phyloP scores from a whole-genome alignment of 92 coral and sea anemone species.

The Scolanthus callimorphus region DNA sequence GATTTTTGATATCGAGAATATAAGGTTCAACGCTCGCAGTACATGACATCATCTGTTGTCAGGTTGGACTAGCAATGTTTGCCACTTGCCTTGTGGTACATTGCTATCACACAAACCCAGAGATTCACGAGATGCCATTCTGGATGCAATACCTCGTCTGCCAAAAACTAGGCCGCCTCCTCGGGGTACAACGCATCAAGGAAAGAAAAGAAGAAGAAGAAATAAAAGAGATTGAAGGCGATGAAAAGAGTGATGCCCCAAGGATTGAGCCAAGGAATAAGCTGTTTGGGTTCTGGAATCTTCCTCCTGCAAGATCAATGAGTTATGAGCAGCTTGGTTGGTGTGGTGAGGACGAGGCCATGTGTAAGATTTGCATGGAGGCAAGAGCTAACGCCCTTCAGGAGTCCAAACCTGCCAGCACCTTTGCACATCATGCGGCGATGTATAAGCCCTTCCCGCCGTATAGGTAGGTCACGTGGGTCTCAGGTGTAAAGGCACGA shows the following conservation, averaged over 20 bases:
- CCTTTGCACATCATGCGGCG: conserved; percentile 27
- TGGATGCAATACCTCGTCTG: conserved; percentile 75
- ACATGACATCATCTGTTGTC: neutral
- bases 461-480: neutral
- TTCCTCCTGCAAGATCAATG: conserved; percentile 21
- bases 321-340: conserved; percentile 22
- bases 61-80: conserved; percentile 86
- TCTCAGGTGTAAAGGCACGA: too few species aligned
- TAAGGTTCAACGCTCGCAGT: too few species aligned
- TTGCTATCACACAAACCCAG: conserved; percentile 78
- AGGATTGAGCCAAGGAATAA: conserved; percentile 15
- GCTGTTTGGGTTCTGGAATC: conserved; percentile 25
- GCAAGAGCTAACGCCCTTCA: conserved; percentile 8
- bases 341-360: conserved; percentile 16
- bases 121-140: conserved; percentile 74
- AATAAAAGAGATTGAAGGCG: conserved; percentile 10
- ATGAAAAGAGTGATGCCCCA: neutral
- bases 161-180: conserved; percentile 58
- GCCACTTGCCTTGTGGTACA: conserved; percentile 79
- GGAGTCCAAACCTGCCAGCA: conserved; percentile 19
- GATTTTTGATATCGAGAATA: too few species aligned
- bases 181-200: conserved; percentile 38
- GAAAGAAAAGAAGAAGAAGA: conserved; percentile 19
- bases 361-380: conserved; percentile 17
- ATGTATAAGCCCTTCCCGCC: conserved; percentile 15